Evolutionary conservation across 2,888 invertebrate genomes (phyloP).

Genomic region (Serrognathus titanus): DNA sequence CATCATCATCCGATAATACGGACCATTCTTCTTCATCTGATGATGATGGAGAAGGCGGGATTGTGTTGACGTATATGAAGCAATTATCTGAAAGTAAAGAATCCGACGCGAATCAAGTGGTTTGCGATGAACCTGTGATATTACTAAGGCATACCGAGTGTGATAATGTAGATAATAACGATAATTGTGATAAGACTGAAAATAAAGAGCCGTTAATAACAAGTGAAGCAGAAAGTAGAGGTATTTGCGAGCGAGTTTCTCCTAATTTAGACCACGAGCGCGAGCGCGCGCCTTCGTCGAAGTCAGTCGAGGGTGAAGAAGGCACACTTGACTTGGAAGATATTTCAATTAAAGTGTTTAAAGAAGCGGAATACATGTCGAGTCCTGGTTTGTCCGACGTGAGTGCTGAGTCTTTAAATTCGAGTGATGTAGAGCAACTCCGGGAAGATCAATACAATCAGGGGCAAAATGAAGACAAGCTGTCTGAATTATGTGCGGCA

Average conservation of each 20-base stretch:
- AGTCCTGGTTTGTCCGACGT: constrained; percentile 43
- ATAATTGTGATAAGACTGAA: not conserved
- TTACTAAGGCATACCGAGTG: not conserved
- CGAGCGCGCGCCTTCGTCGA: not conserved
- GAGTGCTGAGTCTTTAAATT: constrained; percentile 42
- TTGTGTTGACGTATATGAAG: constrained; percentile 45
- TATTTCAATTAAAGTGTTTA: not conserved
- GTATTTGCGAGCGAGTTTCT: not conserved
- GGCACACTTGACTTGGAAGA: not conserved
- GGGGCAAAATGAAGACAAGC: constrained; percentile 3
- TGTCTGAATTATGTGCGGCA: not conserved
- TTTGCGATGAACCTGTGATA: constrained; percentile 6
- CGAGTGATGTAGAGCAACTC: constrained; percentile 34
- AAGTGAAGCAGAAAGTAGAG: constrained; percentile 1
- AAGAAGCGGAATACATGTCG: constrained; percentile 26
- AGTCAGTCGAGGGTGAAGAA: not conserved
- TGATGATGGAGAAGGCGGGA: constrained; percentile 56
- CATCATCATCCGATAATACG: constrained; percentile 17
- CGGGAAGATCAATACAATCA: constrained; percentile 11
- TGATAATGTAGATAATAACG: not conserved
- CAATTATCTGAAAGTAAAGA: constrained; percentile 31
- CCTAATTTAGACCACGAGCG: not conserved
- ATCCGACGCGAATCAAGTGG: not conserved
- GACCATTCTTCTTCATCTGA: constrained; percentile 61
- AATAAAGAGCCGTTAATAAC: not conserved